Evolutionary conservation across 2,113 vertebrate species (phyloP).

Genomic region (Lophochroa leadbeateri): DNA sequence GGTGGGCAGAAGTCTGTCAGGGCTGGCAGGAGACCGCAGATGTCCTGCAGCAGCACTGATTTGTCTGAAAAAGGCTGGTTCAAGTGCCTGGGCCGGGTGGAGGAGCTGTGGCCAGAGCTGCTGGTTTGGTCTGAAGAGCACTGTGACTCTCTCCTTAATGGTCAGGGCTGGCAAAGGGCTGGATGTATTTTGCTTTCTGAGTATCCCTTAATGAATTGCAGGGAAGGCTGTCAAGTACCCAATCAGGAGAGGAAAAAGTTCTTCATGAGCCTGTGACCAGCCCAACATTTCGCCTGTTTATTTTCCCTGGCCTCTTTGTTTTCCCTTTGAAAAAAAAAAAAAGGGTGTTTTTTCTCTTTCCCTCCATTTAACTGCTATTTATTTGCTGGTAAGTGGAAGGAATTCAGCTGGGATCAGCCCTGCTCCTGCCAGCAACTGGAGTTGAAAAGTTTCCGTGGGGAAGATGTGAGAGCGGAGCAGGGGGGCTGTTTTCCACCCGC

Average conservation of each 20-base stretch:
- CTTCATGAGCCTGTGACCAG: not conserved
- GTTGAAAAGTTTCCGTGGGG: slow-evolving; percentile 40
- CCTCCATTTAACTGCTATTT: slow-evolving; percentile 49
- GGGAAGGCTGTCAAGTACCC: slow-evolving; percentile 28
- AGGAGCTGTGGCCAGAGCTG: not conserved
- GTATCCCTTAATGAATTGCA: slow-evolving; percentile 41
- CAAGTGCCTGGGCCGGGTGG: not conserved
- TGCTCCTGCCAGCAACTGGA: slow-evolving; percentile 35
- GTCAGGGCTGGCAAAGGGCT: slow-evolving; percentile 27
- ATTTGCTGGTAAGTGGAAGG: slow-evolving; percentile 62
- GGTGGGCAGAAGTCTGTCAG: not conserved
- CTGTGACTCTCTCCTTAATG: not conserved
- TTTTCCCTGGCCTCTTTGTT: slow-evolving; percentile 32
- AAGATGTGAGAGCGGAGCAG: slow-evolving; percentile 28
- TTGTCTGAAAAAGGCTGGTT: not conserved
- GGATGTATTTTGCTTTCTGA: slow-evolving; percentile 6
- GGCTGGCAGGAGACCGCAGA: not conserved
- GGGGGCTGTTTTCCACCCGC: slow-evolving; percentile 6
- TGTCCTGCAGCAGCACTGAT: not conserved
- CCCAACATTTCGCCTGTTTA: not conserved
- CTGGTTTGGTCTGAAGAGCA: not conserved
- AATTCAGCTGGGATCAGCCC: slow-evolving; percentile 56
- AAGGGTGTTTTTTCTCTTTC: slow-evolving; percentile 38
- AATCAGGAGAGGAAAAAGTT: not conserved
- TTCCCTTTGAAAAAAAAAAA: slow-evolving; percentile 35